Percentiles rank a stretch among this genome's conserved stretches.
phyloP scores from a whole-genome alignment of 1,140 invertebrate species.

The Zelostemma sp. region DNA sequence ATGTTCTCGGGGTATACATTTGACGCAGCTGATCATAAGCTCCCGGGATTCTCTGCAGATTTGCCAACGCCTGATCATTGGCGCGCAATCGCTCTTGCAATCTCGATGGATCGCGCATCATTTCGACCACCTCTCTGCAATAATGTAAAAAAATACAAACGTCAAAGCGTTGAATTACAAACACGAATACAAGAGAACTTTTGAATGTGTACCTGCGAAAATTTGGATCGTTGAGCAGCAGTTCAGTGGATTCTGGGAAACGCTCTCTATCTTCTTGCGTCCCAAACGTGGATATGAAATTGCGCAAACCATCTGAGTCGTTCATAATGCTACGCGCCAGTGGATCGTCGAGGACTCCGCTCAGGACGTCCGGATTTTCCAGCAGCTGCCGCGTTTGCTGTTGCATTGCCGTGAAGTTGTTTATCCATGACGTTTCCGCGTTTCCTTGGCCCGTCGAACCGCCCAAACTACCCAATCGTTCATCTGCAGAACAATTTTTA shows the following conservation, averaged over 20 bases:
- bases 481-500: too few relatives aligned
- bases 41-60: slow-evolving; percentile 94
- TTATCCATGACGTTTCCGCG: slow-evolving; percentile 86
- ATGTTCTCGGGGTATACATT: slow-evolving; percentile 99
- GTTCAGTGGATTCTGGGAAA: slow-evolving; percentile 98
- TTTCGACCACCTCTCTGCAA: slow-evolving; percentile 93
- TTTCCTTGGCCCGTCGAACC: slow-evolving; percentile 86
- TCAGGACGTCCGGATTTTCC: slow-evolving; percentile 92
- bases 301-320: slow-evolving; percentile 96
- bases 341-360: slow-evolving; percentile 96
- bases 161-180: too few relatives aligned
- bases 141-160: not conserved
- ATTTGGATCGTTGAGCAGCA: slow-evolving; percentile 99
- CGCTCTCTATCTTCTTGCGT: slow-evolving; percentile 97
- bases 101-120: slow-evolving; percentile 98
- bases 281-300: slow-evolving; percentile 93
- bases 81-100: slow-evolving; percentile 98
- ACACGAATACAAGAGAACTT: not conserved
- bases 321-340: slow-evolving; percentile 96
- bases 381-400: slow-evolving; percentile 94
- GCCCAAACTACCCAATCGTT: slow-evolving; percentile 83
- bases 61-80: slow-evolving; percentile 98
- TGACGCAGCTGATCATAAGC: slow-evolving; percentile 97
- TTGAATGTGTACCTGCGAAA: slow-evolving; percentile 73
- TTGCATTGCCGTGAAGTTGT: slow-evolving; percentile 91